Percentiles rank a stretch among this genome's conserved stretches.
phyloP scores from a whole-genome alignment of 2,113 vertebrate species.

The Melospiza georgiana region DNA sequence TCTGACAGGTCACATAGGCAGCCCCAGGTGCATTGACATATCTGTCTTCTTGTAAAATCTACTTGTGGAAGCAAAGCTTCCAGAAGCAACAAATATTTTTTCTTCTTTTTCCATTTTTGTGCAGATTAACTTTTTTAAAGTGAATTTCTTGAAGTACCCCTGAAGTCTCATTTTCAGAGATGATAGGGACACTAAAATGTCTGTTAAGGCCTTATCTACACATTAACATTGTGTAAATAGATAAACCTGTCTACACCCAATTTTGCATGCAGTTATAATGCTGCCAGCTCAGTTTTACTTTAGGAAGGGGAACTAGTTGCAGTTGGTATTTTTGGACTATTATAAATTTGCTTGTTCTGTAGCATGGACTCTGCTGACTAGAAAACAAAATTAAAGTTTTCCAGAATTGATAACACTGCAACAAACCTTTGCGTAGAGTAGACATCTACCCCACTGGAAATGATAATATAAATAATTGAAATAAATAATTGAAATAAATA shows the following conservation, averaged over 20 bases:
- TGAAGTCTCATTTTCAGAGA: background rate
- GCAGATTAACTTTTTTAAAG: background rate
- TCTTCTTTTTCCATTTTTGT: background rate
- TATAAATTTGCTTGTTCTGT: background rate
- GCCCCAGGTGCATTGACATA: background rate
- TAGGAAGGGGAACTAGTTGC: background rate
- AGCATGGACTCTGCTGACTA: background rate
- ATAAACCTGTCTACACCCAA: background rate
- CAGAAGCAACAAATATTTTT: background rate
- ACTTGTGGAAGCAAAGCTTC: background rate
- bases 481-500: too few species aligned
- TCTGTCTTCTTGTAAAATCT: background rate
- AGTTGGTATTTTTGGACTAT: background rate
- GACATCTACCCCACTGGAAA: background rate
- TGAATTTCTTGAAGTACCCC: background rate
- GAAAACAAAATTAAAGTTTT: background rate
- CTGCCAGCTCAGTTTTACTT: background rate
- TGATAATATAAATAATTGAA: too few species aligned
- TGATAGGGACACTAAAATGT: background rate
- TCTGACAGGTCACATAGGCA: background rate
- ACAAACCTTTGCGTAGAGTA: background rate
- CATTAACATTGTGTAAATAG: background rate
- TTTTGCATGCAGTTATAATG: background rate
- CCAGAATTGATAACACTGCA: background rate
- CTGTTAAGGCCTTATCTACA: background rate